Conservation (phyloP, 2,888 invertebrate genomes). For the Rhingia rostrata region DNA sequence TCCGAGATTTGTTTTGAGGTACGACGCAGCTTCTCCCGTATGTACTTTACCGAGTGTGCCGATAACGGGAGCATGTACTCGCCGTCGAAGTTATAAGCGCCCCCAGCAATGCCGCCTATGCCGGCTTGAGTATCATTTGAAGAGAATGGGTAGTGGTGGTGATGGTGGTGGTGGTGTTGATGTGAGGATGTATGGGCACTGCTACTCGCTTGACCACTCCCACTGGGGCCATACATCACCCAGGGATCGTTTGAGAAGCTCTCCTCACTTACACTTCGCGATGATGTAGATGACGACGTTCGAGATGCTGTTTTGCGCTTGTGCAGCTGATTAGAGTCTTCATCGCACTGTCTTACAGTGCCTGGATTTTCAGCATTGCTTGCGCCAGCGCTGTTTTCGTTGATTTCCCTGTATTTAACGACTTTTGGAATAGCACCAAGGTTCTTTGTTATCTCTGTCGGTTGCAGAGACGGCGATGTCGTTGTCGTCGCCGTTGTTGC, state of each 20-base stretch:
- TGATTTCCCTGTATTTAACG: constrained; percentile 80
- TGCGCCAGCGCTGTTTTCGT: constrained; percentile 75
- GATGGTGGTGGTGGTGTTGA: constrained; percentile 46
- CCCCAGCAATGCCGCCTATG: constrained; percentile 21
- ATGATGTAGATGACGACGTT: constrained; percentile 85
- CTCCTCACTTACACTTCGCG: constrained; percentile 85
- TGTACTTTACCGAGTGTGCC: constrained; percentile 77
- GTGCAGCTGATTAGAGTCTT: constrained; percentile 74
- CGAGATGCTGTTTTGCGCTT: constrained; percentile 84
- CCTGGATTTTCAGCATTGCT: not conserved
- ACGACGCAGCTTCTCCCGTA: constrained; percentile 78
- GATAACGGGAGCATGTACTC: constrained; percentile 76
- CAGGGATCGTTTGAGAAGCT: constrained; percentile 83
- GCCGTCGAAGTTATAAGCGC: constrained; percentile 77
- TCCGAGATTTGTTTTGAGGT: constrained; percentile 79
- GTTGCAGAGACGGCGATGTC: constrained; percentile 77
- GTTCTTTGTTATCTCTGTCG: constrained; percentile 76
- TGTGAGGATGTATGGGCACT: constrained; percentile 29
- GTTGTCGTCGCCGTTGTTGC: not conserved
- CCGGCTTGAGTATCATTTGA: constrained; percentile 47
- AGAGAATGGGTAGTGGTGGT: constrained; percentile 53
- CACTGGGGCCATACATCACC: constrained; percentile 80
- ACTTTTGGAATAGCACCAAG: constrained; percentile 84
- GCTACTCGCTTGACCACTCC: constrained; percentile 75
- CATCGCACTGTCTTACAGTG: not conserved